A percentile compares a stretch with the other conserved stretches of the same genome.
phyloP scores from a whole-genome alignment of 2,888 invertebrate genomes.

The Meta bourneti region DNA sequence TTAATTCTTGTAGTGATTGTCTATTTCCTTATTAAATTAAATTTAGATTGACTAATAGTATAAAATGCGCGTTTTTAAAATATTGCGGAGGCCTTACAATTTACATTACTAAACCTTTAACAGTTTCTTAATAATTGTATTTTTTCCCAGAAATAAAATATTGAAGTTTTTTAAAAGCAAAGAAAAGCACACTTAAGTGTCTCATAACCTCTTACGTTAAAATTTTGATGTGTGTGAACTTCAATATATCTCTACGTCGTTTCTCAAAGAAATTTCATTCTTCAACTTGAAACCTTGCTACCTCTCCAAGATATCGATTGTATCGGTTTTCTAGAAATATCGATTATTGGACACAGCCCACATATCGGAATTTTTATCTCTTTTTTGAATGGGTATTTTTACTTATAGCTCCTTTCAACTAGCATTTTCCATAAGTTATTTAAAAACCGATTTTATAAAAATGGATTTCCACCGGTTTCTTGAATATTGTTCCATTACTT shows the following conservation, averaged over 20 bases:
- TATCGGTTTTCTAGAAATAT: slow-evolving; percentile 36
- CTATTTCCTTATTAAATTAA: too few relatives aligned
- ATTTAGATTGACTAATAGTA: too few relatives aligned
- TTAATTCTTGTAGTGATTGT: too few relatives aligned
- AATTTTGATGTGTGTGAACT: not conserved
- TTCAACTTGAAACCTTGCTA: slow-evolving; percentile 4
- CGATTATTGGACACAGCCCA: not conserved
- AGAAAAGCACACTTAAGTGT: not conserved
- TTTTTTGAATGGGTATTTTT: not conserved
- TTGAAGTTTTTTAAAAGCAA: not conserved
- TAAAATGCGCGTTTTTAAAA: too few relatives aligned
- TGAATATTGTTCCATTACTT: not conserved
- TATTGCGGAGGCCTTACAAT: too few relatives aligned
- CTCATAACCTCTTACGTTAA: not conserved
- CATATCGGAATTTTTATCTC: not conserved
- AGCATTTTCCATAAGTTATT: slow-evolving; percentile 19
- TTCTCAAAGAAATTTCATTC: not conserved
- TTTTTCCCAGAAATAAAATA: too few relatives aligned
- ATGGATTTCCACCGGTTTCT: slow-evolving; percentile 1
- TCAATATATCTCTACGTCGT: not conserved
- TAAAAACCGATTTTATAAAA: slow-evolving; percentile 48
- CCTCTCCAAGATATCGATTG: slow-evolving; percentile 27
- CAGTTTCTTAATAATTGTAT: too few relatives aligned
- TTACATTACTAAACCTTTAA: too few relatives aligned
- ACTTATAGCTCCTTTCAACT: not conserved